Base-by-base conservation (phyloP, 2,888 invertebrate genomes). In the Polyploca ridens region DNA sequence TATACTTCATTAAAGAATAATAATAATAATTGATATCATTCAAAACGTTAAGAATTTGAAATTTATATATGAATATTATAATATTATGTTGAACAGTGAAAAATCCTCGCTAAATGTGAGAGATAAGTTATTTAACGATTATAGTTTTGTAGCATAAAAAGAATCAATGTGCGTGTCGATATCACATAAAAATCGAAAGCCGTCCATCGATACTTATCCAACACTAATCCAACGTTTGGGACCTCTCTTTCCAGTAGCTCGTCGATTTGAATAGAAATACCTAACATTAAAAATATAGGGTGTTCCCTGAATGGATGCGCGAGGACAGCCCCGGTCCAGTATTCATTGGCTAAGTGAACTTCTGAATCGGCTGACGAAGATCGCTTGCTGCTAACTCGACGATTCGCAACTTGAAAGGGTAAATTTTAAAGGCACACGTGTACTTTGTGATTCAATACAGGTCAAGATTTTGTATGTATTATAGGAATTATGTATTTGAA, bases 301-400 rank as follows among this genome's bases (percentile, higher is more conserved):
- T 85, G 79, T 84, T 77, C 73, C 75, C 77, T 88, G 87, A 91
- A 90, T 88, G 76, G 80, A 62, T 71, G 77, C 73, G 70, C 69
- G 80, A 85, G 90, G 88, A 88, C 88, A 85, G 78, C 79, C 75
- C 27, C 74, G 75, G 79, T 75, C 79, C 79, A 81, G 86, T 79
- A 88, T 90, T 90, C 90, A 90, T 90, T 86, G 87, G 79, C 87
- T 86, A 90, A 90, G 89, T 87, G 89, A 85, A 87, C 83, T 84
- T 76, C 75, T 79, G 77, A 79, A 81, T 78, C 79, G 82, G 84
- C 79, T 82, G 74, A 75, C 76, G 78, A 77, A 83, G 81, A 81
- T 83, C 79, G 74, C 72, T 82, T 73, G 64, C 74, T 70, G 71
- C 79, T 81, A 79, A 85, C 84, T 81, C 83, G 77, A 74, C 83